phyloP scores from a whole-genome alignment of 1,140 invertebrate species.

The Potamilus streckersoni region DNA sequence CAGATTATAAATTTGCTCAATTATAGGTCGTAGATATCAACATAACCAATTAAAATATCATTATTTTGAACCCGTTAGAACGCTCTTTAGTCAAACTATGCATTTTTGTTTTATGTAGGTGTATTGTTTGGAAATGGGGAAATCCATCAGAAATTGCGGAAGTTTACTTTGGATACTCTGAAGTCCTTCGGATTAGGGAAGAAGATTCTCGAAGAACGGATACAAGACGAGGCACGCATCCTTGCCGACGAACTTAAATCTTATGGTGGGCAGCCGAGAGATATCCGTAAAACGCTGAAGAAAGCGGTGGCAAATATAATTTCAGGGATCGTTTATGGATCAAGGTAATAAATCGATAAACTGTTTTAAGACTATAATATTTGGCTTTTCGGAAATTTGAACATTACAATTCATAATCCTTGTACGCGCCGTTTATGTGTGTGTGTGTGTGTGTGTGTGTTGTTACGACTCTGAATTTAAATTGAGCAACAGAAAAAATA shows the following conservation, averaged over 20 bases:
- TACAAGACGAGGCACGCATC: constrained; percentile 72
- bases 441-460: no score
- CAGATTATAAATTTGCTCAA: no score
- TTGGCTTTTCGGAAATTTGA: no score
- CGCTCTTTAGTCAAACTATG: no score
- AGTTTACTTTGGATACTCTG: constrained; percentile 79
- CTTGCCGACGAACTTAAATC: constrained; percentile 17
- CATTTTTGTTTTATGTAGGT: constrained; percentile 4
- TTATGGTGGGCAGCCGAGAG: constrained; percentile 3
- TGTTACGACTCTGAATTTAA: no score
- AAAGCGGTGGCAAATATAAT: constrained; percentile 75
- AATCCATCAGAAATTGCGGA: constrained; percentile 80
- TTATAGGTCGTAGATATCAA: no score
- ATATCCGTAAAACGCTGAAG: constrained; percentile 1
- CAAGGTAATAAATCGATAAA: constrained; percentile 34
- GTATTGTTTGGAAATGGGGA: constrained; percentile 60
- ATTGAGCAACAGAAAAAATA: no score
- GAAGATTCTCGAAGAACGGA: constrained; percentile 77
- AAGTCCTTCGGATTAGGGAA: constrained; percentile 81
- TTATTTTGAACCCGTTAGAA: no score
- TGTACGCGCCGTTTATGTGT: no score
- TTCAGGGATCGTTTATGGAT: constrained; percentile 88
- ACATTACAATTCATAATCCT: no score
- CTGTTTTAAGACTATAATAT: background rate
- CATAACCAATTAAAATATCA: no score